Percentiles rank a stretch among this genome's conserved stretches.
Conservation (phyloP, 2,797 vertebrate species). For the Artibeus lituratus region DNA sequence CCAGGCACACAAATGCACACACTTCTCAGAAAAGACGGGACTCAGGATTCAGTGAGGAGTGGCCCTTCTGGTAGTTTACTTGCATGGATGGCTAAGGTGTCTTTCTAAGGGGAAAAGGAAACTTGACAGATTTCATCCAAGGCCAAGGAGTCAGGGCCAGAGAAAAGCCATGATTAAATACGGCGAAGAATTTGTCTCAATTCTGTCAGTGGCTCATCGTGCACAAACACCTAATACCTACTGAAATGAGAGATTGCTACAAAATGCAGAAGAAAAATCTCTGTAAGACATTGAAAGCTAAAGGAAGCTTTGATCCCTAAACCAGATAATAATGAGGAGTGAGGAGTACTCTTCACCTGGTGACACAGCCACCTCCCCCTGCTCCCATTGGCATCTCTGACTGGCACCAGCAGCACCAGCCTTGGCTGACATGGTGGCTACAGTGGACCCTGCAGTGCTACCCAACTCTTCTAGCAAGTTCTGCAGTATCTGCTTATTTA, state of each 20-base stretch:
- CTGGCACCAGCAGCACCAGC: not conserved
- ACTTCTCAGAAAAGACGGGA: not conserved
- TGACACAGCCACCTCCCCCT: not conserved
- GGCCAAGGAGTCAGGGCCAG: not conserved
- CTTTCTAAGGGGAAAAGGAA: not conserved
- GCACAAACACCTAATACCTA: not conserved
- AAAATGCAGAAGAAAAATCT: not conserved
- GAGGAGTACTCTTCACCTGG: too few relatives aligned
- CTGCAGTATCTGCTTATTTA: not conserved
- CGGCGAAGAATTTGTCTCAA: not conserved
- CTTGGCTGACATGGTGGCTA: not conserved
- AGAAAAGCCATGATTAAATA: not conserved
- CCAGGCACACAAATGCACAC: not conserved
- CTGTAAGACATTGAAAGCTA: not conserved
- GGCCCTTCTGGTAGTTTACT: not conserved
- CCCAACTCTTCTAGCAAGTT: not conserved
- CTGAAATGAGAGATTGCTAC: not conserved
- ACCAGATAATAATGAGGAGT: not conserved
- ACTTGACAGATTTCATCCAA: not conserved
- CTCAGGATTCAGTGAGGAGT: not conserved
- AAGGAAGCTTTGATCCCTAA: not conserved
- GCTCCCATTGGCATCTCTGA: not conserved
- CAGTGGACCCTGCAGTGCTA: too few relatives aligned
- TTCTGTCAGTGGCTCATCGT: not conserved
- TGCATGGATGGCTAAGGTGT: not conserved